phyloP scores from a whole-genome alignment of 1,140 invertebrate species.

The Drosophila nebulosa region DNA sequence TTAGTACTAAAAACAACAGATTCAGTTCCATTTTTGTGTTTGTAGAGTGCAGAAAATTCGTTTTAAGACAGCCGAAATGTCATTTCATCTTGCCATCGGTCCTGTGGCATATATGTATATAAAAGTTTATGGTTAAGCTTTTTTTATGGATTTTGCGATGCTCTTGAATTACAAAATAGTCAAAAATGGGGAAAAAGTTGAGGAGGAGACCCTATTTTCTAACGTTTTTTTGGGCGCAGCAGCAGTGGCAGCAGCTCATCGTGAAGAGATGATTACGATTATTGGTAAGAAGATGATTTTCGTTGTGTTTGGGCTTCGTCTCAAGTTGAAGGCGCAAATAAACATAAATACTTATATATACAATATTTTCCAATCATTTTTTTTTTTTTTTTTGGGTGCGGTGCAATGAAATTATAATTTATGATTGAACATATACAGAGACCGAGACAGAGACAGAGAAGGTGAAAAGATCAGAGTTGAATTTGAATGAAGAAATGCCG shows the following conservation, averaged over 20 bases:
- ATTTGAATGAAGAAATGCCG: neutral
- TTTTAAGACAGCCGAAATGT: too few relatives aligned
- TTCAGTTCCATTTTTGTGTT: too few relatives aligned
- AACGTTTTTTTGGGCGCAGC: conserved; percentile 1
- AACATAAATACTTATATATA: conserved; percentile 41
- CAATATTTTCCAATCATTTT: conserved; percentile 5
- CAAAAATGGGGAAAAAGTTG: neutral
- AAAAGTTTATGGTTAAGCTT: conserved; percentile 22
- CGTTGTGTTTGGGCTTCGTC: neutral
- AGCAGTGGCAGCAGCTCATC: conserved; percentile 16
- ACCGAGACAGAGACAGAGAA: too few relatives aligned
- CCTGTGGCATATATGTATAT: conserved; percentile 31
- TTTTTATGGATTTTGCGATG: conserved; percentile 45
- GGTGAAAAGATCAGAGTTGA: conserved; percentile 2
- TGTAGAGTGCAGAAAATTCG: neutral
- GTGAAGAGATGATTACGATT: conserved; percentile 12
- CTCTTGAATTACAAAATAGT: conserved; percentile 65
- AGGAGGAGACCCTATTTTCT: conserved; percentile 1
- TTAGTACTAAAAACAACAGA: too few relatives aligned
- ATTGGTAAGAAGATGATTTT: conserved; percentile 6
- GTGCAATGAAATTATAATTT: conserved; percentile 43
- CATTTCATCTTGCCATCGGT: neutral
- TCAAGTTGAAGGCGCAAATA: conserved; percentile 74
- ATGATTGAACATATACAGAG: too few relatives aligned
- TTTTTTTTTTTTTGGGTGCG: too few relatives aligned